Percentiles rank a stretch among this genome's conserved stretches.
Conservation (phyloP, 2,797 vertebrate genomes). For the Tokudaia tokunoshimensis region DNA sequence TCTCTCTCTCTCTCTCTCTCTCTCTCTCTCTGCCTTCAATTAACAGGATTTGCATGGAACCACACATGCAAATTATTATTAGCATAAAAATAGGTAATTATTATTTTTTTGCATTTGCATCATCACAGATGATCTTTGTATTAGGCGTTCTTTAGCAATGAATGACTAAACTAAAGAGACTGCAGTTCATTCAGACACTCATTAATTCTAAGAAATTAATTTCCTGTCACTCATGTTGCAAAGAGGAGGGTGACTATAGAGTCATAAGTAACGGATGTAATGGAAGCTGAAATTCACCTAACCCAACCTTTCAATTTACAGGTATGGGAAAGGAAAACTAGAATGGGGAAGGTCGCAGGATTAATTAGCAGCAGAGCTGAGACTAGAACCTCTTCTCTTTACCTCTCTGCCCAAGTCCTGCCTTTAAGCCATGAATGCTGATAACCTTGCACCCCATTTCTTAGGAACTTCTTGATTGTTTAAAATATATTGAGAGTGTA, state of each 20-base stretch:
- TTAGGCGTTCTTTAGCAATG: slow-evolving; percentile 70
- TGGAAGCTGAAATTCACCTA: slow-evolving; percentile 51
- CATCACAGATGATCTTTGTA: slow-evolving; percentile 74
- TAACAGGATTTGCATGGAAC: slow-evolving; percentile 30
- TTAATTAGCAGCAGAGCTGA: slow-evolving; percentile 67
- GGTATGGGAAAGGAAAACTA: not conserved
- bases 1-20: not conserved
- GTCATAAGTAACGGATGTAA: not conserved
- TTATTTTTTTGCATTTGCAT: slow-evolving; percentile 75
- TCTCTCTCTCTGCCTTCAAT: not conserved
- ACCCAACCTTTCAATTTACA: slow-evolving; percentile 59
- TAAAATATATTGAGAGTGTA: slow-evolving; percentile 1
- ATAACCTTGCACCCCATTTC: not conserved
- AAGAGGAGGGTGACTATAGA: slow-evolving; percentile 48
- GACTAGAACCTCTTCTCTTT: slow-evolving; percentile 56
- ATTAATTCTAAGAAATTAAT: slow-evolving; percentile 81
- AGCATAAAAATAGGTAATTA: slow-evolving; percentile 76
- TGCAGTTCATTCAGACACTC: slow-evolving; percentile 56
- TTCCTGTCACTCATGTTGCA: slow-evolving; percentile 74
- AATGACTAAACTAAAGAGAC: slow-evolving; percentile 70
- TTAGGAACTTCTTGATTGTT: slow-evolving; percentile 32
- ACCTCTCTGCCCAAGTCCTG: slow-evolving; percentile 42
- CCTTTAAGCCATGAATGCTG: slow-evolving; percentile 8
- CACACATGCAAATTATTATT: slow-evolving; percentile 71
- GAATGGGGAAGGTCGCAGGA: slow-evolving; percentile 35